Percentiles rank a stretch among this genome's conserved stretches.
Conservation (phyloP, 64 coral and sea anemone genomes). For the Porites australiensis region DNA sequence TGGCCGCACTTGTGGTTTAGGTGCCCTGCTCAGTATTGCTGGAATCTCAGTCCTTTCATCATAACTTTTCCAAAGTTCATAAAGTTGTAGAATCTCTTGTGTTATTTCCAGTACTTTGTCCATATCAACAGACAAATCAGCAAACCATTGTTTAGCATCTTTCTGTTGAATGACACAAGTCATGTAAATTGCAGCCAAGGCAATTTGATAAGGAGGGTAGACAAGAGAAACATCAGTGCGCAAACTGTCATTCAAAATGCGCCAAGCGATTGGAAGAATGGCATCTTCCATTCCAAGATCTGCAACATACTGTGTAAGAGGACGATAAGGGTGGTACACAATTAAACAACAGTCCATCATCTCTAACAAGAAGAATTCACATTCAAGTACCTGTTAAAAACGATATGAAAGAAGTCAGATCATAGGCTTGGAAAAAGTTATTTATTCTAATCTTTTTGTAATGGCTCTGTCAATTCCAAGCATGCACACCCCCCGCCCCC, state of each 20-base stretch:
- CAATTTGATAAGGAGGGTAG: slow-evolving; percentile 95
- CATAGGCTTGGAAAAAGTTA: no score
- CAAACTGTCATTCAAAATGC: slow-evolving; percentile 98
- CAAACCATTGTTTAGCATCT: slow-evolving; percentile 93
- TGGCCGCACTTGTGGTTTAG: slow-evolving; percentile 93
- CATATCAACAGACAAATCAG: slow-evolving; percentile 98
- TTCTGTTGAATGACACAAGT: slow-evolving; percentile 98
- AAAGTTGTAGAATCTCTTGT: slow-evolving; percentile 92
- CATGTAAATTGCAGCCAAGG: slow-evolving; percentile 98
- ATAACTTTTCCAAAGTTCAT: slow-evolving; percentile 97
- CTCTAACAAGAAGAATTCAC: slow-evolving; percentile 97
- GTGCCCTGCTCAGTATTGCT: slow-evolving; percentile 78
- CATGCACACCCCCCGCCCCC: no score
- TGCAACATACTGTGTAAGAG: slow-evolving; percentile 92
- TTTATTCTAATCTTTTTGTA: no score
- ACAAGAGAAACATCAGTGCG: slow-evolving; percentile 92
- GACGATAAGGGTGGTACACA: slow-evolving; percentile 94
- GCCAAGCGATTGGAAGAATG: slow-evolving; percentile 94
- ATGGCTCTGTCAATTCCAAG: no score
- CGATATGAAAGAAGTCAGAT: not conserved
- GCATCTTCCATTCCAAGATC: slow-evolving; percentile 91
- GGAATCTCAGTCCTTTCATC: slow-evolving; percentile 95
- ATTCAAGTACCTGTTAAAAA: slow-evolving; percentile 87
- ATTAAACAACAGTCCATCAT: slow-evolving; percentile 99
- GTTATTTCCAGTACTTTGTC: slow-evolving; percentile 98